Conservation (phyloP, 2,113 vertebrate species). For the Hiodon alosoides region DNA sequence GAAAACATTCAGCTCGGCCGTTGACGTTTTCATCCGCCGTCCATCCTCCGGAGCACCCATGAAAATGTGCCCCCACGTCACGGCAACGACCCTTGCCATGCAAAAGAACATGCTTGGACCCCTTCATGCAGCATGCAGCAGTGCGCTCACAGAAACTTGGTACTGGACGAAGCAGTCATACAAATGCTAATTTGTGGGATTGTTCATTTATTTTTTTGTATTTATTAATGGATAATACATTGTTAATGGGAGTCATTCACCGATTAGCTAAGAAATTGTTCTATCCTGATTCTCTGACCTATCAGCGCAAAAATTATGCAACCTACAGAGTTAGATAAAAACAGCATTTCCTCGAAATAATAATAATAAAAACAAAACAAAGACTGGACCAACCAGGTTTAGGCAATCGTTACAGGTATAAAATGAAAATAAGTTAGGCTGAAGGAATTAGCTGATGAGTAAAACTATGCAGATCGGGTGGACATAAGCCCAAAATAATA, state of each 20-base stretch:
- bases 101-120: slow-evolving; percentile 43
- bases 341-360: slow-evolving; percentile 53
- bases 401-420: slow-evolving; percentile 38
- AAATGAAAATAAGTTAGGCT: slow-evolving; percentile 38
- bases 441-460: slow-evolving; percentile 24
- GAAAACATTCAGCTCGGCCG: slow-evolving; percentile 23
- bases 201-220: slow-evolving; percentile 23
- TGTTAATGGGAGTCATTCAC: slow-evolving; percentile 60
- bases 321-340: slow-evolving; percentile 62
- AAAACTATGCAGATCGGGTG: slow-evolving; percentile 24
- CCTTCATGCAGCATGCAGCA: slow-evolving; percentile 68
- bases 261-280: slow-evolving; percentile 57
- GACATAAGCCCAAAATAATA: slow-evolving; percentile 14
- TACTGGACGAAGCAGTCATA: slow-evolving; percentile 64
- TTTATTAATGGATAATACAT: slow-evolving; percentile 43
- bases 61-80: not conserved
- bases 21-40: slow-evolving; percentile 35
- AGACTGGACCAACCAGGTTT: slow-evolving; percentile 31
- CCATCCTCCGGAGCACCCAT: slow-evolving; percentile 33
- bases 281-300: slow-evolving; percentile 53
- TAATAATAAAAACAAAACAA: slow-evolving; percentile 30
- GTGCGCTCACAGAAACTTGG: slow-evolving; percentile 35
- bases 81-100: slow-evolving; percentile 38
- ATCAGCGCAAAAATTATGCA: slow-evolving; percentile 59
- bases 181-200: slow-evolving; percentile 60